Evolutionary conservation across 64 coral and sea anemone genomes (phyloP).

Genomic region (Dendrophyllia cribrosa): DNA sequence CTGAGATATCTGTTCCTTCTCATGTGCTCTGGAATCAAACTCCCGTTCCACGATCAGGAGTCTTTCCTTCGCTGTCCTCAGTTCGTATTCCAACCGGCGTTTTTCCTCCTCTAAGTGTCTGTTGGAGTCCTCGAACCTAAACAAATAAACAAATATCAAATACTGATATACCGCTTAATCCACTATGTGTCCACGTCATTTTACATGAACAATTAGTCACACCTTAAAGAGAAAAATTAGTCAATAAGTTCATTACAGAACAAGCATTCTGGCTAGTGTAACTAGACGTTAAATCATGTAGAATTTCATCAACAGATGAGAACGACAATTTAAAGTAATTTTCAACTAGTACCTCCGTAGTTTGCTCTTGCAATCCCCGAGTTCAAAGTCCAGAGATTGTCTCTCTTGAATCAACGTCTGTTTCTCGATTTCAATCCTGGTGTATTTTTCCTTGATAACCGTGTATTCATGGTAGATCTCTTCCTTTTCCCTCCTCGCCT

Average conservation of each 20-base stretch:
- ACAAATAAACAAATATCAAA: neutral
- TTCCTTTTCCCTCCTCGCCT: conserved; percentile 63
- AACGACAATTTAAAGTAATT: neutral
- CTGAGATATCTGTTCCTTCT: conserved; percentile 37
- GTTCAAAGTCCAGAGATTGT: conserved; percentile 26
- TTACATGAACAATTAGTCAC: too few species aligned
- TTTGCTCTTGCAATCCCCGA: conserved; percentile 18
- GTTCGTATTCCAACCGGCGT: conserved; percentile 52
- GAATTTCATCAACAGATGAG: too few species aligned
- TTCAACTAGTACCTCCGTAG: neutral
- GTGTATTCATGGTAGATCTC: conserved; percentile 75
- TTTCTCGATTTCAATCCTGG: conserved; percentile 60
- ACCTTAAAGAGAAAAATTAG: too few species aligned
- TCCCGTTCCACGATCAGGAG: conserved; percentile 35
- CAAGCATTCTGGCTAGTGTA: too few species aligned
- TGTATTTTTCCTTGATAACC: conserved; percentile 71
- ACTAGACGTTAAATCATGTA: too few species aligned
- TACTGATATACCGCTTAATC: neutral
- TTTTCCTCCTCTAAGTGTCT: conserved; percentile 22
- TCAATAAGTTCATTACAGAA: too few species aligned
- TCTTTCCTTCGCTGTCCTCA: conserved; percentile 65
- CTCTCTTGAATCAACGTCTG: conserved; percentile 68
- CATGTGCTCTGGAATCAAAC: conserved; percentile 14
- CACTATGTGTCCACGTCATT: too few species aligned
- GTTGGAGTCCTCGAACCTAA: conserved; percentile 6